Base-by-base conservation (phyloP, 2,113 vertebrate genomes). In the Rhinopomastus cyanomelas region DNA sequence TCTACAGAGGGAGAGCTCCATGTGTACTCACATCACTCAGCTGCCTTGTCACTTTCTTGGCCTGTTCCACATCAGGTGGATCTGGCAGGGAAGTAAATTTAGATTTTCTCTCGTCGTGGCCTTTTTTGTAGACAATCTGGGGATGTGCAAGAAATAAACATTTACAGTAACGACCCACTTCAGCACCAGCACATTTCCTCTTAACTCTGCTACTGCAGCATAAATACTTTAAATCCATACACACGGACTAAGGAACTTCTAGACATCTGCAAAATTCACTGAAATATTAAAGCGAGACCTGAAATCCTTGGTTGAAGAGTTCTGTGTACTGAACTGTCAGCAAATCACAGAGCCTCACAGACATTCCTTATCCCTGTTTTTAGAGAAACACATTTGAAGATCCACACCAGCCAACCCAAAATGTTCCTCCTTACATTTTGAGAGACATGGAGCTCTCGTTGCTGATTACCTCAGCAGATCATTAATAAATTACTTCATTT, bases 81-180 rank as follows among this genome's bases (percentile, higher is more conserved):
- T 99, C 98, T 26, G 98, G 89, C 96, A 99, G 93, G 34, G 98
- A 85, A n/a, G 98, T 99, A 94, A 97, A 99, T 86, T 99, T 98
- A 44, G 98, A 92, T 87, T 98, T 98, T 74, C 97, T 98, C 62
- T 99, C 94, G 90, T 97, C 68, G 0, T 98, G 98, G 52, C 99
- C 99, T 96, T 99, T 99, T 96, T 99, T 99, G 97, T 99, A 99
- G 83, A 97, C 94, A 92, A 99, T 95, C 99, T 99, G 96, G 17
- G 69, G 92, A 79, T 8, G 75, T 2, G 48, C 81, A 72, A 92
- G 76, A 76, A 74, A 73, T 5, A 32, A 26, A 69, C 13, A 18
- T 46, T 52, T 44, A 19, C 51, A 74, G n/a, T 53, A 79, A 59
- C 21, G 17, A 18, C n/a, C 65, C 66, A 62, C 32, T 52, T 21